phyloP scores from a whole-genome alignment of 2,888 invertebrate species.

The Lucinisca nassula region DNA sequence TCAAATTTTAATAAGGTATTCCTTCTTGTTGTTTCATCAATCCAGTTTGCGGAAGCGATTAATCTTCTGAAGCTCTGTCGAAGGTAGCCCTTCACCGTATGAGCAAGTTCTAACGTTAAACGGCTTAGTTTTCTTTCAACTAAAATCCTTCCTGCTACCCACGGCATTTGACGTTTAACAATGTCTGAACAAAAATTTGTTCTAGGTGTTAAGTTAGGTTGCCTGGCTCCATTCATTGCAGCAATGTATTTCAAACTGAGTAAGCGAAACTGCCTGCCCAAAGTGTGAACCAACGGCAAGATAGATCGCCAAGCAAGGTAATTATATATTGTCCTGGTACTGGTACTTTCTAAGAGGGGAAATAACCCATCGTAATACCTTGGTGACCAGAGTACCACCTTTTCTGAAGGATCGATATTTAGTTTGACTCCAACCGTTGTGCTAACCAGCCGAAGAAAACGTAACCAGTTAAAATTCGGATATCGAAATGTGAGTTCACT shows the following conservation, averaged over 20 bases:
- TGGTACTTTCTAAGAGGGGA: no score
- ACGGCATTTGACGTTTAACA: neutral
- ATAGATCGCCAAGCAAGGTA: constrained; percentile 17
- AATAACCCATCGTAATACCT: no score
- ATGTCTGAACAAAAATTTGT: neutral
- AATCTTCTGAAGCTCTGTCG: neutral
- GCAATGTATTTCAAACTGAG: no score
- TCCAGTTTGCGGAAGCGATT: neutral
- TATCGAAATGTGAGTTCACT: no score
- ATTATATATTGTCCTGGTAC: constrained; percentile 7
- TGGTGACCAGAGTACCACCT: no score
- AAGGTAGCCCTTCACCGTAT: neutral
- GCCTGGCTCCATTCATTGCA: no score
- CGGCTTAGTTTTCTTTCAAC: neutral
- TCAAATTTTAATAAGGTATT: neutral
- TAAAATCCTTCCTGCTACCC: constrained; percentile 1
- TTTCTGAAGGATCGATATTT: no score
- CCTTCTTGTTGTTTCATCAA: neutral
- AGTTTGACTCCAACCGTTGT: no score
- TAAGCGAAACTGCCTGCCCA: neutral
- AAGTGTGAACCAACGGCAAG: neutral
- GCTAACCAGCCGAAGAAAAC: no score
- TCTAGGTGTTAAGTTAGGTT: neutral
- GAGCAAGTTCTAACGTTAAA: neutral
- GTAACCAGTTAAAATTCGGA: no score